These are phyloP conservation scores for Lordiphosa stackelbergi DNA, from an alignment of 1,140 invertebrate species.

Conservation along the genomic window DNA sequence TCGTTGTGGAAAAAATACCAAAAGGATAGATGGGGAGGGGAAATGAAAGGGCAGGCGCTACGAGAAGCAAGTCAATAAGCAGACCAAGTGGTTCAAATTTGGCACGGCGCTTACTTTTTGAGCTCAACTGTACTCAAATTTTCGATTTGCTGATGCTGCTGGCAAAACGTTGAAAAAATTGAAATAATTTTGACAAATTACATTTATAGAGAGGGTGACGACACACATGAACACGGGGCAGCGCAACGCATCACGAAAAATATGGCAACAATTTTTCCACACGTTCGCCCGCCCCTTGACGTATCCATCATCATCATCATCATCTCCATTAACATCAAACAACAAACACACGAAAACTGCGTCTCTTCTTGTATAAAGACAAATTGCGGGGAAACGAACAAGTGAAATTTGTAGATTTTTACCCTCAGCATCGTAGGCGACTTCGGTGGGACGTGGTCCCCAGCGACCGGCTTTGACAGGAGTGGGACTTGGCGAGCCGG, in stretches of 20 bases:
- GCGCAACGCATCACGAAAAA: conserved; percentile 51
- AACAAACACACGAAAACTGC: conserved; percentile 58
- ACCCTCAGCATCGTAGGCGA: conserved; percentile 85
- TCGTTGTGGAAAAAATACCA: conserved; percentile 71
- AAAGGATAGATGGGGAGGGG: conserved; percentile 16
- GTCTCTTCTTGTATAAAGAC: conserved; percentile 59
- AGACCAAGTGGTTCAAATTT: conserved; percentile 9
- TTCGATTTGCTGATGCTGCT: conserved; percentile 57
- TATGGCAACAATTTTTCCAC: conserved; percentile 64
- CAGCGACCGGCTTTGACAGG: conserved; percentile 83
- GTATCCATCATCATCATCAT: conserved; percentile 31
- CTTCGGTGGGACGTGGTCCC: conserved; percentile 81
- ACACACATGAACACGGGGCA: conserved; percentile 14
- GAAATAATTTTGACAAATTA: conserved; percentile 59
- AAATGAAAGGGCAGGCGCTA: conserved; percentile 37
- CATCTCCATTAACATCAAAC: conserved; percentile 15
- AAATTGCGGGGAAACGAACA: conserved; percentile 27
- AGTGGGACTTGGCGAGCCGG: conserved; percentile 80
- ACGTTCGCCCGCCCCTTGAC: conserved; percentile 21
- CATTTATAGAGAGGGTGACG: conserved; percentile 26
- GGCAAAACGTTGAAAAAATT: conserved; percentile 34
- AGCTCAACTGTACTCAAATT: conserved; percentile 26
- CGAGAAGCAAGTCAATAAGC: conserved; percentile 43
- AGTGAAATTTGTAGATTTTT: conserved; percentile 76
- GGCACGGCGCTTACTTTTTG: conserved; percentile 59